Percentiles rank a stretch among this genome's conserved stretches.
These are phyloP conservation scores for Malacosoma neustria DNA, from an alignment of 2,888 invertebrate genomes.

Conservation along the genomic window DNA sequence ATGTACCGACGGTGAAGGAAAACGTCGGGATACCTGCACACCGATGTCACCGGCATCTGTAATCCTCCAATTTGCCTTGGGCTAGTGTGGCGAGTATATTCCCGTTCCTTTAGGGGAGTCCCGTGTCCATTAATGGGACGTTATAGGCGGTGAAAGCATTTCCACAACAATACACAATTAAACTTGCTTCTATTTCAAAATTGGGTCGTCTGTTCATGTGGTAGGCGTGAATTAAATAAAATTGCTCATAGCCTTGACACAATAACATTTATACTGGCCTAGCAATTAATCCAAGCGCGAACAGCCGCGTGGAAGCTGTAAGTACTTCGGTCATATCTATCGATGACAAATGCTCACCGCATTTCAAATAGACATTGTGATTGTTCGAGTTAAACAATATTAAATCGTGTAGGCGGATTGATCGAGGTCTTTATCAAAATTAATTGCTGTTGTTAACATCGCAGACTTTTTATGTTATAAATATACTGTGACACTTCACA, in stretches of 20 bases:
- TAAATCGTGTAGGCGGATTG: slow-evolving; percentile 9
- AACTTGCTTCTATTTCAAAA: slow-evolving; percentile 24
- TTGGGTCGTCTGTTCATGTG: slow-evolving; percentile 40
- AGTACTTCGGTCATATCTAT: slow-evolving; percentile 39
- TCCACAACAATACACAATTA: background rate
- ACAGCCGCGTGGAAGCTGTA: slow-evolving; percentile 33
- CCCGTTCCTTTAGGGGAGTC: too few species aligned
- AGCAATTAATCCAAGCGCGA: slow-evolving; percentile 52
- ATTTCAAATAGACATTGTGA: slow-evolving; percentile 7
- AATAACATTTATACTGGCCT: slow-evolving; percentile 58
- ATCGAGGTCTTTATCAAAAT: slow-evolving; percentile 9
- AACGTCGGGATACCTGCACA: too few species aligned
- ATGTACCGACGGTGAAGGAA: too few species aligned
- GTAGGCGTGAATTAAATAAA: slow-evolving; percentile 36
- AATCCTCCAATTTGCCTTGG: too few species aligned
- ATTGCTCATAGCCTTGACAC: slow-evolving; percentile 54
- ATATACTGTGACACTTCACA: too few species aligned
- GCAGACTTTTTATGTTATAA: too few species aligned
- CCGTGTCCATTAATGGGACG: too few species aligned
- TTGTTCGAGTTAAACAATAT: slow-evolving; percentile 6
- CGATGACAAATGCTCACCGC: slow-evolving; percentile 32
- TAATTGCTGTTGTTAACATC: too few species aligned
- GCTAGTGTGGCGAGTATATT: too few species aligned
- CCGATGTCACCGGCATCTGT: too few species aligned
- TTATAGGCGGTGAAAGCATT: too few species aligned